Base-by-base conservation (phyloP, 2,113 vertebrate genomes). In the Scytalopus superciliaris region DNA sequence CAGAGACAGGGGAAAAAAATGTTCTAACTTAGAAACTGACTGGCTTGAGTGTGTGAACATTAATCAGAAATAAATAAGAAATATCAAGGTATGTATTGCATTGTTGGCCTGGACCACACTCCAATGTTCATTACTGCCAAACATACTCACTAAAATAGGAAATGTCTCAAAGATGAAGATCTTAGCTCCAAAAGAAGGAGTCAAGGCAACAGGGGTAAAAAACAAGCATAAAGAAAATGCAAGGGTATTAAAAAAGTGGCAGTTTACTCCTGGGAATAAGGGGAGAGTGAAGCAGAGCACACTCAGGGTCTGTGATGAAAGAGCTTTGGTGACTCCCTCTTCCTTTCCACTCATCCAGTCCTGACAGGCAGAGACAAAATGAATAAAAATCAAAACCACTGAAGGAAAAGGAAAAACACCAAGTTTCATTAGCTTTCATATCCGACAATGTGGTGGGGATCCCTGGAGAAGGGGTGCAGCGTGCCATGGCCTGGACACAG, bases 401-500 rank as follows among this genome's bases (percentile, higher is more conserved):
- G 6, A 70, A 90, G 74, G 44, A 84, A 88, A 86, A 64, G 33
- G 23, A 56, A 35, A 73, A 75, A 47, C 27, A 73, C 35, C 6
- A 13, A 31, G 92, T 78, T 62, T 84, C 27, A 74, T 74, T 33
- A 78, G 84, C 53, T 89, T 89, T 88, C 37, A 59, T 56, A 79
- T 40, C 44, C 1, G 1, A 25, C 57, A 70, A 3, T 4, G 52
- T n/a, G 25, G 40, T 55, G 39, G n/a, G 28, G 90, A 56, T 49
- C 52, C 60, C 72, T 79, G 67, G 44, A 70, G 74, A 93, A 47
- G 31, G 24, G 27, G 33, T 19, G n/a, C 52, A 91, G 68, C 0
- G 0, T 27, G 44, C 1, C 21, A 60, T 5, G 79, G 49, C 42
- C 79, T 1, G 3, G 60, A 12, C 1, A 2, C 1, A 0, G 76